Evolutionary conservation across 1,140 invertebrate species (phyloP).

Genomic region (Polyergus mexicanus): DNA sequence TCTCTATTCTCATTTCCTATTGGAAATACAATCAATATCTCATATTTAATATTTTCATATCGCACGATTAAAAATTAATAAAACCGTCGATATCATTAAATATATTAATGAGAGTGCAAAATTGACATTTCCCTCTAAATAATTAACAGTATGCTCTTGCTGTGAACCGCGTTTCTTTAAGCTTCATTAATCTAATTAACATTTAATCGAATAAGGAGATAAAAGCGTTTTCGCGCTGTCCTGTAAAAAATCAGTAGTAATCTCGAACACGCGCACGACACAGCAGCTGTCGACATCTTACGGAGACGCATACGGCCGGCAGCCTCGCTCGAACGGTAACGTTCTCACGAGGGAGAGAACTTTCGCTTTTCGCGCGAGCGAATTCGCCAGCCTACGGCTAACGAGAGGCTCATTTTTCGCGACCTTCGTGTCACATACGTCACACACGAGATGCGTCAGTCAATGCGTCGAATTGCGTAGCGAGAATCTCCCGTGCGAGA

Average conservation of each 20-base stretch:
- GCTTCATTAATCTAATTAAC: conserved; percentile 24
- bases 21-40: background rate
- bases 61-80: background rate
- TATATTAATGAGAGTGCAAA: background rate
- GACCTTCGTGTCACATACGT: background rate
- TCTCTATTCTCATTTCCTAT: background rate
- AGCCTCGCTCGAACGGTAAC: conserved; percentile 7
- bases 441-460: background rate
- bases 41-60: background rate
- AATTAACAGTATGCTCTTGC: background rate
- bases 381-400: background rate
- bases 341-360: background rate
- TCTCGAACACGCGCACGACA: conserved; percentile 33
- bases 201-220: conserved; percentile 37
- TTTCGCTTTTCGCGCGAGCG: background rate
- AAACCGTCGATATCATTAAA: background rate
- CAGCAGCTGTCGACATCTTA: conserved; percentile 23
- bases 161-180: background rate
- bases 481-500: background rate
- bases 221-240: background rate
- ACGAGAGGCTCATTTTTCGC: no score
- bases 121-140: background rate
- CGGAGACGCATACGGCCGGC: background rate
- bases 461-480: background rate
- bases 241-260: conserved; percentile 49